Evolutionary conservation across 2,113 vertebrate species (phyloP).

Genomic region (Anser cygnoides): DNA sequence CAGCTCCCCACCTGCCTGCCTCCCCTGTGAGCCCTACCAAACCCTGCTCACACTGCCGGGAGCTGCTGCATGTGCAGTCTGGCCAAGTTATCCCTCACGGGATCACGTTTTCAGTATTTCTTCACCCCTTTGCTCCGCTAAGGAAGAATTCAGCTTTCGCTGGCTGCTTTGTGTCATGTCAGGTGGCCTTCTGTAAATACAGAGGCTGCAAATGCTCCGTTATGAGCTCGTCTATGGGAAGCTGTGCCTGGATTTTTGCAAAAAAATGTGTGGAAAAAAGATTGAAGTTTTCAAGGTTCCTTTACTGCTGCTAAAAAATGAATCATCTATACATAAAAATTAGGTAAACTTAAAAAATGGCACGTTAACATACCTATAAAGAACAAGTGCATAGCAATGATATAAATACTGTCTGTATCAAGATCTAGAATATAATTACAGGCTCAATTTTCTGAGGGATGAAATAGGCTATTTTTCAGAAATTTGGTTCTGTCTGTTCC

Average conservation of each 20-base stretch:
- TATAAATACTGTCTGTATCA: neutral
- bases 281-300: neutral
- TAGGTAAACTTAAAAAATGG: neutral
- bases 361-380: slow-evolving; percentile 29
- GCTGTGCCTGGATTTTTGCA: neutral
- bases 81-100: neutral
- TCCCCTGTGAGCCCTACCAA: neutral
- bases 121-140: neutral
- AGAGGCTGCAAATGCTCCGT: neutral
- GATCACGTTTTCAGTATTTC: neutral
- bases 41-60: fast-evolving
- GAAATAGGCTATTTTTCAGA: slow-evolving; percentile 21
- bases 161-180: neutral
- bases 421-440: slow-evolving; percentile 31
- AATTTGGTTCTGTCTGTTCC: neutral
- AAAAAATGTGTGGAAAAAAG: neutral
- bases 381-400: slow-evolving; percentile 11
- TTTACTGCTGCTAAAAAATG: slow-evolving; percentile 5
- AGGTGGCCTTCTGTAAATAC: neutral
- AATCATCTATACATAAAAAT: slow-evolving; percentile 10
- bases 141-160: neutral
- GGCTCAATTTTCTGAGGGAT: slow-evolving; percentile 34
- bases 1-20: neutral
- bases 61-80: neutral
- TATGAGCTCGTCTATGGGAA: neutral